Evolutionary conservation across 2,113 vertebrate species (phyloP).

Genomic region (Anas platyrhynchos): DNA sequence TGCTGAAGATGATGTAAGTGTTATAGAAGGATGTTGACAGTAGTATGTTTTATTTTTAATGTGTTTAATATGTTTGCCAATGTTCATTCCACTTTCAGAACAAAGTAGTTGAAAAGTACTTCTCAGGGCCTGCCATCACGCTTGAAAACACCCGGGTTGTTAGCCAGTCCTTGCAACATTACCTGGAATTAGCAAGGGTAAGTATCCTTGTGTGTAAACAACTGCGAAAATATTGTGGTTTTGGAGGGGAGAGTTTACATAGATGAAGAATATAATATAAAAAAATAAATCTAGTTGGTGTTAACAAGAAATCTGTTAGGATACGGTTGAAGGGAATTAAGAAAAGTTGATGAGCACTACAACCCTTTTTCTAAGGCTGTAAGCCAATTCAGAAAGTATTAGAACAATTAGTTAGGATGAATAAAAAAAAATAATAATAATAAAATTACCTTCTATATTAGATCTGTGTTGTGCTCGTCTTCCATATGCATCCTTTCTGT

Average conservation of each 20-base stretch:
- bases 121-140: slow-evolving; percentile 97
- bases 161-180: slow-evolving; percentile 96
- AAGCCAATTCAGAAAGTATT: neutral
- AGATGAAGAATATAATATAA: neutral
- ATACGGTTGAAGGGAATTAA: neutral
- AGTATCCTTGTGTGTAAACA: slow-evolving; percentile 21
- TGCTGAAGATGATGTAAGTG: slow-evolving; percentile 97
- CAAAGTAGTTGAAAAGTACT: slow-evolving; percentile 98
- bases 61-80: rapidly evolving
- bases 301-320: neutral
- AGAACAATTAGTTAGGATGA: neutral
- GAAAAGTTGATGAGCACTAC: neutral
- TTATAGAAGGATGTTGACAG: neutral
- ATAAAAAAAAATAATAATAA: neutral
- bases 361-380: neutral
- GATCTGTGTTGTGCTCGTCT: neutral
- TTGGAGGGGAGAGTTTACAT: neutral
- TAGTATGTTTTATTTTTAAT: neutral
- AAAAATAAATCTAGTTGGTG: neutral
- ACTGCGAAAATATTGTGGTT: neutral
- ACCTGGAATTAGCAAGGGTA: slow-evolving; percentile 94
- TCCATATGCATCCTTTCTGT: neutral
- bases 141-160: slow-evolving; percentile 97
- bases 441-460: neutral
- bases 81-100: slow-evolving; percentile 74